Evolutionary conservation across 2,888 invertebrate species (phyloP).

Genomic region (Cheilosia soror): DNA sequence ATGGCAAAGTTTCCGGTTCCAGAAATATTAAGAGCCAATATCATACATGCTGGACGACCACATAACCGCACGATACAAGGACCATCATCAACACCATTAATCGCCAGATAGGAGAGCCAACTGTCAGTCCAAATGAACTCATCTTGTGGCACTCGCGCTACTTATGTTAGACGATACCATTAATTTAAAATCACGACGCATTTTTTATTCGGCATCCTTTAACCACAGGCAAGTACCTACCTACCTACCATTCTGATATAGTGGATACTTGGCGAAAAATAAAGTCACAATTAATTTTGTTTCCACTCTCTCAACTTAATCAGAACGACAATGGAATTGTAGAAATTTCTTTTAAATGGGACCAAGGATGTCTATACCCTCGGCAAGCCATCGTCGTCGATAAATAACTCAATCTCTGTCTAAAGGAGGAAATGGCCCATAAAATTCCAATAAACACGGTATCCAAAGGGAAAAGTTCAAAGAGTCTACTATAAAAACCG

Average conservation of each 20-base stretch:
- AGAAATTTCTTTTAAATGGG: conserved; percentile 7
- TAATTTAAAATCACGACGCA: conserved; percentile 57
- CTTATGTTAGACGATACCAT: conserved; percentile 63
- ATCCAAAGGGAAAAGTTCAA: conserved; percentile 36
- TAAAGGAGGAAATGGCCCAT: conserved; percentile 37
- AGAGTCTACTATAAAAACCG: conserved; percentile 39
- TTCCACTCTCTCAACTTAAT: background rate
- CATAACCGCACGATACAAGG: background rate
- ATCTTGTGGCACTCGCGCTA: conserved; percentile 42
- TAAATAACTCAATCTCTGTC: conserved; percentile 62
- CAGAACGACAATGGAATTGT: conserved; percentile 7
- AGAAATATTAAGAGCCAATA: conserved; percentile 15
- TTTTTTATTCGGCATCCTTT: conserved; percentile 19
- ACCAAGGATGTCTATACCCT: conserved; percentile 6
- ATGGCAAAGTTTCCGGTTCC: conserved; percentile 14
- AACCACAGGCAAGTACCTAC: conserved; percentile 1
- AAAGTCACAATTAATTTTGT: conserved; percentile 32
- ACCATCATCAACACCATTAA: conserved; percentile 39
- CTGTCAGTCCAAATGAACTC: conserved; percentile 66
- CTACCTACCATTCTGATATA: conserved; percentile 13
- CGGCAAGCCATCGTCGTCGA: conserved; percentile 8
- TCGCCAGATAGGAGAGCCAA: conserved; percentile 8
- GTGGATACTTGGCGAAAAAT: background rate
- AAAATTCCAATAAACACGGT: conserved; percentile 62
- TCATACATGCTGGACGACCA: conserved; percentile 9